Base-by-base conservation (phyloP, 2,113 vertebrate species). In the Bubo blakistoni region DNA sequence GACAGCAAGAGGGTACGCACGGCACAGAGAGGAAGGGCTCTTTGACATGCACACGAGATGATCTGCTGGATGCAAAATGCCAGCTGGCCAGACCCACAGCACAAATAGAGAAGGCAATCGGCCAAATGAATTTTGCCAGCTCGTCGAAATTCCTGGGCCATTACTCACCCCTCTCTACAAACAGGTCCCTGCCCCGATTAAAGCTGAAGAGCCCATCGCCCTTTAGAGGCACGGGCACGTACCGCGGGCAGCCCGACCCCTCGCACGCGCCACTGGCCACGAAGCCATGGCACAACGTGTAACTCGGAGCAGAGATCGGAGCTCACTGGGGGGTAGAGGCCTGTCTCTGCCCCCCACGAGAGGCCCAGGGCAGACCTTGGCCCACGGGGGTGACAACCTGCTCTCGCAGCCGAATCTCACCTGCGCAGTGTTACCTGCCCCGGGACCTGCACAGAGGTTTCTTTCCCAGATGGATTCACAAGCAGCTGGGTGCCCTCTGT, bases 51-150 rank as follows among this genome's bases (percentile, higher is more conserved):
- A 58, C n/a, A 44, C 2, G 3, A 52, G 58, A 40, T 32, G 40
- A 77, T 42, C 66, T 61, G 73, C 86, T 72, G 62, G 49, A 63
- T 57, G 30, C 34, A 73, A 42, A 90, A 49, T 22, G 54, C 71
- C 16, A 15, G 49, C 82, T 88, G 79, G 76, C 44, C 79, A 63
- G 79, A 49, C 40, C 24, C 3, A 3, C 52, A 69, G 74, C 80
- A 65, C 90, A 77, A 83, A 70, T 58, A 66, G 55, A 70, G 81
- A 58, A 40, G 91, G 88, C 95, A 95, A 36, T 36, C 7, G 0
- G 90, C 90, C 95, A 96, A 73, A 62, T 70, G 17, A 92, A 42
- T 95, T 95, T 81, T 95, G 94, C 95, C 72, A 94, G 86, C 92
- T 95, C 38, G 13, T 95, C n/a, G 5, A 90, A 97, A 97, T 97